Base-by-base conservation (phyloP, 2,113 vertebrate species). In the Struthidea cinerea region DNA sequence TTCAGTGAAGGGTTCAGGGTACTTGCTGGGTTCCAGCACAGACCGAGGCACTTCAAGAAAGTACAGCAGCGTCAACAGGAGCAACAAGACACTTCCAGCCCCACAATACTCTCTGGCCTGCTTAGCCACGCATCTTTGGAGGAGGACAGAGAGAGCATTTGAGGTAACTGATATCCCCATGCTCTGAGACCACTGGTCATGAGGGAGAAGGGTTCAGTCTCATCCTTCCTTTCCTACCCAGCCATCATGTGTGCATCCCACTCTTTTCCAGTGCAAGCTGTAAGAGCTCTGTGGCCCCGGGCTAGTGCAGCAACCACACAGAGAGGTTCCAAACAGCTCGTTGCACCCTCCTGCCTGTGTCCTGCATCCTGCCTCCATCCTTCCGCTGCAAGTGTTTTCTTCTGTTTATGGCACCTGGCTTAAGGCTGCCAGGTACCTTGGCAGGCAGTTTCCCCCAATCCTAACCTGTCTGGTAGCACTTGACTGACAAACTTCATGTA, bases 161-260 rank as follows among this genome's bases (percentile, higher is more conserved):
- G 17, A 44, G 26, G 16, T 47, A 68, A 68, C 1, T 3, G 1
- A 20, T 56, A 79, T 14, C 9, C 26, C 10, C 28, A 61, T 3
- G 0, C 49, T 83, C 75, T 63, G 41, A 80, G 49, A 75, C 32
- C 42, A 46, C 70, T 56, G 63, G 33, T 46, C 20, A 26, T 21
- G 28, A 50, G n/a, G 50, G 28, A 79, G 13, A 55, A 1, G 2
- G 6, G 39, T 9, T 47, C 56, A 50, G 14, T 28, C 70, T 76
- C 41, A 56, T 37, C 44, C 46, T 28, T 55, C 53, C 50, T 21
- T 63, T 91, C 35, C 46, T 35, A 35, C 24, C 15, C 84, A 71
- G 47, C 13, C 70, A 28, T 17, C 8, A 26, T 0, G 0, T 16
- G 10, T 16, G n/a, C 46, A 47, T 39, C 57, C 79, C 4, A 1